Conservation (phyloP, 2,113 vertebrate species). For the Anthoscopus minutus region DNA sequence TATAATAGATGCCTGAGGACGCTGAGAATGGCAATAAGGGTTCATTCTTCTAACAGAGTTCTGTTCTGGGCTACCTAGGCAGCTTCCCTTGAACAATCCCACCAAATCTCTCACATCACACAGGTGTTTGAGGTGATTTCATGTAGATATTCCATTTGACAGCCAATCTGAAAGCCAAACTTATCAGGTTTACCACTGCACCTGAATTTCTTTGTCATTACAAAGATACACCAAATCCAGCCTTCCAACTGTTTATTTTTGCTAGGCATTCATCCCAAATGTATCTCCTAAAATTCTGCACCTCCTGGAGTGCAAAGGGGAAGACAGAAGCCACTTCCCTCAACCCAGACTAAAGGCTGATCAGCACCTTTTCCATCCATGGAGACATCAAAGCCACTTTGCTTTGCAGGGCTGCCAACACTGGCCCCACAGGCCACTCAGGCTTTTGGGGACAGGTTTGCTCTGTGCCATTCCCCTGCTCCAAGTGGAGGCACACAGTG, state of each 20-base stretch:
- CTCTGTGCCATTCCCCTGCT: background rate
- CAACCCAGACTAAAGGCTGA: background rate
- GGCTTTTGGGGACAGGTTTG: background rate
- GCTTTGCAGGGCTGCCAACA: background rate
- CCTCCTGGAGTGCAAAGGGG: background rate
- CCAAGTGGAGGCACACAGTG: background rate
- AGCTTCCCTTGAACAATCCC: background rate
- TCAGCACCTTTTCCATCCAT: fast-evolving
- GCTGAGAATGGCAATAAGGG: background rate
- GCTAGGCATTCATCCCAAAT: background rate
- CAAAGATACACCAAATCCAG: background rate
- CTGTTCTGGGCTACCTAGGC: background rate
- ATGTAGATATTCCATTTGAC: background rate
- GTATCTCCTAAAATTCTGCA: background rate
- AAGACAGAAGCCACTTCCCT: background rate
- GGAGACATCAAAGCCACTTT: background rate
- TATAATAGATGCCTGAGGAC: background rate
- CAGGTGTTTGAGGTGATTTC: background rate
- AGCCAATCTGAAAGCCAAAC: background rate
- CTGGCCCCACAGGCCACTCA: background rate
- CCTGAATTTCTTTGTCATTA: background rate
- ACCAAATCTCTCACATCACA: background rate
- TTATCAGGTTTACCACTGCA: background rate
- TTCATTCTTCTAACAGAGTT: background rate
- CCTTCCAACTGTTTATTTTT: background rate